Evolutionary conservation across 2,113 vertebrate species (phyloP).

Genomic region (Callionymus lyra): DNA sequence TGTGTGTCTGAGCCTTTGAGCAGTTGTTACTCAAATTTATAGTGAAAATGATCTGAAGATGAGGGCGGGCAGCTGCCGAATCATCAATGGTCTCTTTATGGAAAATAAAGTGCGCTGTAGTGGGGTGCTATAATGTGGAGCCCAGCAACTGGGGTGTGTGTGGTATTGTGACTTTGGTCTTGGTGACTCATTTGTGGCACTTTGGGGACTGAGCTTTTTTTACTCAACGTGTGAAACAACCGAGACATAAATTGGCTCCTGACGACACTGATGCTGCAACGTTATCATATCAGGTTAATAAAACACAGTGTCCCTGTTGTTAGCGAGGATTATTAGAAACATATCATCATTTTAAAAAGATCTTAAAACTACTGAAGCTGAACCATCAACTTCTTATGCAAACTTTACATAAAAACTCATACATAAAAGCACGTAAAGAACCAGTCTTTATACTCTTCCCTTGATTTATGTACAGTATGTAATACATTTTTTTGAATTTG

Average conservation of each 20-base stretch:
- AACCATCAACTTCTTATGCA: too few relatives aligned
- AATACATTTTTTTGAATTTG: too few relatives aligned
- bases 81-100: slow-evolving; percentile 20
- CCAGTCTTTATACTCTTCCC: too few relatives aligned
- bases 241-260: background rate
- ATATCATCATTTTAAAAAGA: too few relatives aligned
- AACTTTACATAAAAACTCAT: too few relatives aligned
- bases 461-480: too few relatives aligned
- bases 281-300: too few relatives aligned
- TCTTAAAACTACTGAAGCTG: too few relatives aligned
- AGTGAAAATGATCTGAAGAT: slow-evolving; percentile 4
- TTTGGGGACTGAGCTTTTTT: slow-evolving; percentile 11
- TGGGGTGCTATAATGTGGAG: slow-evolving; percentile 16
- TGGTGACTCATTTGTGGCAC: slow-evolving; percentile 5
- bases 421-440: too few relatives aligned
- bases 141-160: slow-evolving; percentile 22
- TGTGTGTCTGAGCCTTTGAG: slow-evolving; percentile 2
- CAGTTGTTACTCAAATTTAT: slow-evolving; percentile 7
- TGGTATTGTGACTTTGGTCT: slow-evolving; percentile 34
- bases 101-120: slow-evolving; percentile 12
- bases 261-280: too few relatives aligned
- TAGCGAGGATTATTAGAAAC: too few relatives aligned
- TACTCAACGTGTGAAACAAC: slow-evolving; percentile 32
- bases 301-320: too few relatives aligned
- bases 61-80: slow-evolving; percentile 3